Conservation (phyloP, 2,888 invertebrate genomes). For the Argyresthia albistria region DNA sequence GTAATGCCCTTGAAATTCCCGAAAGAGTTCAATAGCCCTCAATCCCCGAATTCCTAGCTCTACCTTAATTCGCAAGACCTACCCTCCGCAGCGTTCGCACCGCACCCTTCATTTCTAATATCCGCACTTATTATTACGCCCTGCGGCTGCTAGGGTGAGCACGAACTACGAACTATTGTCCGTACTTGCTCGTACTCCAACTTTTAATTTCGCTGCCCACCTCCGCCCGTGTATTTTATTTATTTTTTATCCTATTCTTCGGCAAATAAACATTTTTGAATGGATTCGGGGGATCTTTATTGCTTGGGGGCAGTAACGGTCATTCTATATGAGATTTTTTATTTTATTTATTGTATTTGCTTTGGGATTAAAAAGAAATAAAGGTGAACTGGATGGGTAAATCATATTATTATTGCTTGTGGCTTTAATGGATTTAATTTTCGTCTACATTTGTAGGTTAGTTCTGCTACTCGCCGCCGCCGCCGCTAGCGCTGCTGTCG, state of each 20-base stretch:
- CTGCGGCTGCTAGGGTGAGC: constrained; percentile 17
- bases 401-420: background rate
- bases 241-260: constrained; percentile 12
- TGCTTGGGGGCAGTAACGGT: constrained; percentile 27
- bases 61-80: constrained; percentile 14
- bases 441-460: background rate
- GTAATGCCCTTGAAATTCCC: no score
- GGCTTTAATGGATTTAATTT: no score
- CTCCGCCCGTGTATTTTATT: constrained; percentile 15
- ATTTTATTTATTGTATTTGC: constrained; percentile 27
- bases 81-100: constrained; percentile 7
- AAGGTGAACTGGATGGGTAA: constrained; percentile 30
- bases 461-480: constrained; percentile 54
- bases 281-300: constrained; percentile 11
- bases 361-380: constrained; percentile 37
- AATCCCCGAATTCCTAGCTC: no score
- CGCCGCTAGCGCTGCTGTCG: constrained; percentile 28
- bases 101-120: constrained; percentile 9
- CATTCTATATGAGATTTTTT: constrained; percentile 22
- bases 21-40: no score
- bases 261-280: constrained; percentile 27
- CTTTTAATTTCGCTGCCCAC: constrained; percentile 28
- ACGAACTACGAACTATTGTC: constrained; percentile 19
- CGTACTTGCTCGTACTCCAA: constrained; percentile 16
- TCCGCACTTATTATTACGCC: constrained; percentile 5